Evolutionary conservation across 2,113 vertebrate species (phyloP), one percentile per base, ranked within the genome.

Genomic region (Orthonyx spaldingii): DNA sequence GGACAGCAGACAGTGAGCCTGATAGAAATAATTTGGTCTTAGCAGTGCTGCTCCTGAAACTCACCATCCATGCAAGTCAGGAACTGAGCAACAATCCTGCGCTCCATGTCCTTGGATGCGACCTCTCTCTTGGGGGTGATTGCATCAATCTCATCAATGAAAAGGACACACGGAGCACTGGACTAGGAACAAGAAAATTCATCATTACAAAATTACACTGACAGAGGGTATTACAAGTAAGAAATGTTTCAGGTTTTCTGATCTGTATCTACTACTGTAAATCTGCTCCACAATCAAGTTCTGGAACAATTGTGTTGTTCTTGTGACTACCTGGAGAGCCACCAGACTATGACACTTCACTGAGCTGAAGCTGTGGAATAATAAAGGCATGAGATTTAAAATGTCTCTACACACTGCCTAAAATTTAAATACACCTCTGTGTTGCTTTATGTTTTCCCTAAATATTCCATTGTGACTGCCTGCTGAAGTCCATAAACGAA

Each of bases 81-180:
- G 66, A 99, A 98, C 97, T 99, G 99, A 65, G 99, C 99, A 24
- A 99, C 99, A 33, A 99, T 99, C 93, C 99, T 98, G 49, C 99
- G 97, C 97, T 99, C 99, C 99, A 99, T 99, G 97, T 99, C 99
- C 97, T 99, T 99, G 1, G 99, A 99, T 6, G 99, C 99, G 37
- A 99, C 98, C 97, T 99, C 99, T 98, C 99, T 98, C 94, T 99
- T 99, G 0, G 99, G 99, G 5, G 99, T 99, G 94, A 99, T 99
- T 15, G 99, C 98, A 35, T 99, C 99, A 6, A 99, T 99, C 97
- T 99, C 99, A 19, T 99, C 99, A n/a, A 99, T 99, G 96, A 99
- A 99, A 66, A 99, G 95, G 94, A 99, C 98, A 93, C 99, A 99
- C 0, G 99, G 99, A 42, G 99, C 98, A 49, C 96, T 98, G 92